phyloP scores from a whole-genome alignment of 2,888 invertebrate species.

The Leucozona laternaria region DNA sequence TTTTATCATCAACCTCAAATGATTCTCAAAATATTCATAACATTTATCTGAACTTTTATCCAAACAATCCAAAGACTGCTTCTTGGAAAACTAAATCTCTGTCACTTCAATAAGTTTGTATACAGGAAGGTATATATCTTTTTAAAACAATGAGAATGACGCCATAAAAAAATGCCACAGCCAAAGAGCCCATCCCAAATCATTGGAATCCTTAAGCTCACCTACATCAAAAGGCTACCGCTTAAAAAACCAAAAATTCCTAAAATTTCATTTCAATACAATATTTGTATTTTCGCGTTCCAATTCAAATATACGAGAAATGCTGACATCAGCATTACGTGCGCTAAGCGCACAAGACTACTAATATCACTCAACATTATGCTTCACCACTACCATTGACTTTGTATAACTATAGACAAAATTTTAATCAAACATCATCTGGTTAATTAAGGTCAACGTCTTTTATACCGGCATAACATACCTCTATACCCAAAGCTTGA shows the following conservation, averaged over 20 bases:
- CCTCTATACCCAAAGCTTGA: background rate
- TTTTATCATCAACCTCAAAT: background rate
- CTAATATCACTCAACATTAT: slow-evolving; percentile 1
- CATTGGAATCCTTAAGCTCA: slow-evolving; percentile 43
- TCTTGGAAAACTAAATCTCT: background rate
- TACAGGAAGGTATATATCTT: background rate
- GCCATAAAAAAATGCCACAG: background rate
- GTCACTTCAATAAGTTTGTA: background rate
- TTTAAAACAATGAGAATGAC: slow-evolving; percentile 43
- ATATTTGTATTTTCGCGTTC: slow-evolving; percentile 33
- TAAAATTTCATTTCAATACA: slow-evolving; percentile 31
- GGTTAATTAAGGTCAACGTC: slow-evolving; percentile 64
- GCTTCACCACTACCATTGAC: slow-evolving; percentile 40
- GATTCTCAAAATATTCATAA: background rate
- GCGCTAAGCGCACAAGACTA: slow-evolving; percentile 15
- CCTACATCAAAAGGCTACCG: slow-evolving; percentile 53
- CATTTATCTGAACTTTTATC: background rate
- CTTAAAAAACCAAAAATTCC: slow-evolving; percentile 5
- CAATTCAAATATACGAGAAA: slow-evolving; percentile 6
- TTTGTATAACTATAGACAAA: slow-evolving; percentile 7
- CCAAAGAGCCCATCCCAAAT: slow-evolving; percentile 35
- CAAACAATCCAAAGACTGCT: background rate
- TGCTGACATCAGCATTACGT: slow-evolving; percentile 64
- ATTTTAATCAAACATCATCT: slow-evolving; percentile 50
- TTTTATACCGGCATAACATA: slow-evolving; percentile 32